Evolutionary conservation across 2,888 invertebrate genomes (phyloP).

Genomic region (Aphidoletes aphidimyza): DNA sequence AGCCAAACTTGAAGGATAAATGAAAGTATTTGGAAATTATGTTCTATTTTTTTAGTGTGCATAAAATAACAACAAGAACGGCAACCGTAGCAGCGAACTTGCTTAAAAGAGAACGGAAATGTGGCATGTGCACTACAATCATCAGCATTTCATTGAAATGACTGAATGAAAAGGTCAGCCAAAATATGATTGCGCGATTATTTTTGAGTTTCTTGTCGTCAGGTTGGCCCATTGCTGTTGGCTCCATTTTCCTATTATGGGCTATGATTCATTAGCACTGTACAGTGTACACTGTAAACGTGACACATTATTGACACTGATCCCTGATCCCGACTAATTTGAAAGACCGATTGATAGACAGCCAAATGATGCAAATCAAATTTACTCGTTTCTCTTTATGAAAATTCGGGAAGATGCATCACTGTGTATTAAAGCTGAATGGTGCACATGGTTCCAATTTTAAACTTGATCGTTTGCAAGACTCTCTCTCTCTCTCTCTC

Average conservation of each 20-base stretch:
- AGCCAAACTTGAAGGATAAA: neutral
- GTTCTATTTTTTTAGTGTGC: no score
- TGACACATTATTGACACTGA: slow-evolving; percentile 5
- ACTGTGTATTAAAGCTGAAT: no score
- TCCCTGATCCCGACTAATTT: slow-evolving; percentile 11
- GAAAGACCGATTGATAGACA: slow-evolving; percentile 8
- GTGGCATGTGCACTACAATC: neutral
- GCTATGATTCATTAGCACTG: neutral
- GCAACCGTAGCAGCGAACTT: neutral
- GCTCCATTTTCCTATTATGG: neutral
- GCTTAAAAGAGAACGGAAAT: neutral
- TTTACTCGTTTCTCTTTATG: neutral
- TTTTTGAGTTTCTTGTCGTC: neutral
- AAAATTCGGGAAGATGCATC: no score
- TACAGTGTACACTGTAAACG: neutral
- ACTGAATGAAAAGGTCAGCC: neutral
- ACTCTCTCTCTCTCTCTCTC: no score
- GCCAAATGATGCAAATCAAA: neutral
- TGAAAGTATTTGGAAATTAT: neutral
- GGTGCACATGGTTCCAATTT: no score
- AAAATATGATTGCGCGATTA: neutral
- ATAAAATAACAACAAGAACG: neutral
- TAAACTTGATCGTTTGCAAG: no score
- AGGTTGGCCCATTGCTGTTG: neutral
- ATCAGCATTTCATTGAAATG: neutral